Base-by-base conservation (phyloP, 37 sponge, comb jelly and placozoan species). In the Cladorhizidae sp. region DNA sequence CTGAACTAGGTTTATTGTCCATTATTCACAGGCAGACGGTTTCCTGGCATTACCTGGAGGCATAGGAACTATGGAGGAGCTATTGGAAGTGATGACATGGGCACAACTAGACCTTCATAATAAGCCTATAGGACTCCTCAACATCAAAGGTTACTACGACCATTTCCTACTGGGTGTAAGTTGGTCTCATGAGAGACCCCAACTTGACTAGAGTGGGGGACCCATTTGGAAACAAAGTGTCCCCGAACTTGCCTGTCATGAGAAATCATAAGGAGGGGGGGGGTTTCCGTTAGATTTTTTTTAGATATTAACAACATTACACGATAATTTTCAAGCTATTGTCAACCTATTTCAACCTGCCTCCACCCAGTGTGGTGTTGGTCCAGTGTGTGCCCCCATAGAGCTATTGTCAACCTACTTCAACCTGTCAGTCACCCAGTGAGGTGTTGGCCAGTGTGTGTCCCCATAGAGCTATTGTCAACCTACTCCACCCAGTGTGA, bases 11-110 rank as follows among this genome's bases (percentile, higher is more conserved):
- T 54, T 54, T 54, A 20, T 54, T 20, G 14, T 54, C 56, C 17
- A 18, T 54, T 45, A 9, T 45, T 14, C 26, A 20, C 18, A 86
- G 87, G 64, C 77, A 12, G 45, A 83, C 23, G 85, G 72, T 6
- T 88, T 88, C 79, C 76, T 88, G 38, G 89, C 89, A 32, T 64
- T 88, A 25, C 89, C 89, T 22, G 89, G 89, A 56, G 89, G 89
- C 22, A 57, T 88, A n/a, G 89, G 89, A 3, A 88, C 89, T 3
- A 83, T 88, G 83, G 89, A 88, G 72, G 89, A 88, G 40, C 79
- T 88, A 18, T 77, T 78, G 18, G 89, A 88, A 51, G 38, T 88
- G 28, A 56, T 82, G 33, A 88, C 89, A 7, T 82, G 89, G 89
- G 25, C 32, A 0, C 67, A 88, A 22, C 64, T 88, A 63, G 42